phyloP scores from a whole-genome alignment of 2,113 vertebrate species.

The Aspidoscelis tigris region DNA sequence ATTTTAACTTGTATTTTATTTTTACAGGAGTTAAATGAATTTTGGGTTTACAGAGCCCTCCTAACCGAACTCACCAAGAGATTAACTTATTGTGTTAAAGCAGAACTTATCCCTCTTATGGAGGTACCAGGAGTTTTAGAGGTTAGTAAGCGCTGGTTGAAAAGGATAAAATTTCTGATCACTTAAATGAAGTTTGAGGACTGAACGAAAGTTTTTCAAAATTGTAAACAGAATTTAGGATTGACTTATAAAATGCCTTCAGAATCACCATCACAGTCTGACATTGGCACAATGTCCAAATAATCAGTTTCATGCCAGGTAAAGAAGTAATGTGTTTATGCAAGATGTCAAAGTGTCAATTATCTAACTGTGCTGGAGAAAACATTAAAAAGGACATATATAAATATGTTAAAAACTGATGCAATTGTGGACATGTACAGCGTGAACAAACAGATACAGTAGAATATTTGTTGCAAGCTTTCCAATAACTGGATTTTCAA shows the following conservation, averaged over 20 bases:
- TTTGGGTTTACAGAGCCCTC: slow-evolving; percentile 92
- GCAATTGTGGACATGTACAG: too few relatives aligned
- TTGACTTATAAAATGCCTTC: background rate
- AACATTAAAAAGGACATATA: background rate
- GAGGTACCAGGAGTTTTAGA: slow-evolving; percentile 93
- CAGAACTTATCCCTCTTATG: slow-evolving; percentile 95
- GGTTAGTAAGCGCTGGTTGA: slow-evolving; percentile 73
- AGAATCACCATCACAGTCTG: background rate
- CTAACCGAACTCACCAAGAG: slow-evolving; percentile 86
- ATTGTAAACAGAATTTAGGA: background rate
- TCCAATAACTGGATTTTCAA: background rate
- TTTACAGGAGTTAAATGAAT: slow-evolving; percentile 90
- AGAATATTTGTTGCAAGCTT: background rate
- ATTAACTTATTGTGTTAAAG: slow-evolving; percentile 90
- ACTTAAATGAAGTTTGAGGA: background rate
- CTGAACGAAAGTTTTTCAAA: background rate
- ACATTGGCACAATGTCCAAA: background rate
- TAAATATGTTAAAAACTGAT: background rate
- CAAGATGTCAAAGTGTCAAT: background rate
- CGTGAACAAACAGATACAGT: background rate
- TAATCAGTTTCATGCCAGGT: background rate
- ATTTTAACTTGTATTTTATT: slow-evolving; percentile 16
- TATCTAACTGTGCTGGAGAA: background rate
- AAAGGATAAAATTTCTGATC: background rate
- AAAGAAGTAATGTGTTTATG: background rate